Percentiles rank a stretch among this genome's conserved stretches.
These are phyloP conservation scores for Pteropus alecto DNA, from an alignment of 2,113 vertebrate genomes.

Conservation along the genomic window DNA sequence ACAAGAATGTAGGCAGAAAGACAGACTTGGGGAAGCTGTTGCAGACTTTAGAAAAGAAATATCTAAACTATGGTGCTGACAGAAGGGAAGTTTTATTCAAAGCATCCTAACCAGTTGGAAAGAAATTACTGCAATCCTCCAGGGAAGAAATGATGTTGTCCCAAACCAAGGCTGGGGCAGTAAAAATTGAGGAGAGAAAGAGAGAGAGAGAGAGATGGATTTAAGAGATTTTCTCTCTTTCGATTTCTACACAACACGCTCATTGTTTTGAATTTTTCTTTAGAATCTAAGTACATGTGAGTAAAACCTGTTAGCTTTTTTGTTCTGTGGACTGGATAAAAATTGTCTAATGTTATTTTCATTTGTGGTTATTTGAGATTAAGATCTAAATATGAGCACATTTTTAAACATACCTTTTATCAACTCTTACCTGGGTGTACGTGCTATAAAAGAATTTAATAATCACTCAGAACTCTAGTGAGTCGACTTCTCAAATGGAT, in stretches of 20 bases:
- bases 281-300: neutral
- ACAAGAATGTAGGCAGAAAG: neutral
- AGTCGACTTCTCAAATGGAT: constrained; percentile 39
- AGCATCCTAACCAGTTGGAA: neutral
- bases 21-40: neutral
- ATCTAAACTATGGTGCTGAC: neutral
- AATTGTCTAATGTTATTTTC: neutral
- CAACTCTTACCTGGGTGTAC: neutral
- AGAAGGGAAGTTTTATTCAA: neutral
- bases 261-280: neutral
- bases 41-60: neutral
- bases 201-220: neutral
- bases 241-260: neutral
- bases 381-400: neutral
- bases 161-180: neutral
- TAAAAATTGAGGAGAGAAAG: neutral
- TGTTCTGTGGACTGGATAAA: neutral
- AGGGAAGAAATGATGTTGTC: neutral
- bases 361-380: neutral
- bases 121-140: neutral
- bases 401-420: neutral
- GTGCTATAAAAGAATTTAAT: constrained; percentile 36
- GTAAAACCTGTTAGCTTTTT: neutral
- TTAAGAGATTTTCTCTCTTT: neutral
- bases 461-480: constrained; percentile 52